Evolutionary conservation across 2,113 vertebrate species (phyloP).

Genomic region (Corythornis madagascariensis): DNA sequence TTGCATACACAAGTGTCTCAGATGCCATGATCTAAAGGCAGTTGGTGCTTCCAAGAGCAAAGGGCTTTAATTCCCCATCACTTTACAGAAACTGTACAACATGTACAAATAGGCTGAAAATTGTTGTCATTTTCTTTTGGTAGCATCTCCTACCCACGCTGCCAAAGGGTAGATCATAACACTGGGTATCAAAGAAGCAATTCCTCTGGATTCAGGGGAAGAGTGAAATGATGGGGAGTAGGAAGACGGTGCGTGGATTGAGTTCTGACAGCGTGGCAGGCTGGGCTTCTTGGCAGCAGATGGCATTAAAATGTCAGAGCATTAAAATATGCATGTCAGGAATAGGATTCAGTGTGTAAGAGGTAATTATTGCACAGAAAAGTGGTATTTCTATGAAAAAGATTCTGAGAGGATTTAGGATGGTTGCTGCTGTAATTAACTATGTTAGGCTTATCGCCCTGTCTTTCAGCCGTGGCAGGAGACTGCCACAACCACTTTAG

Average conservation of each 20-base stretch:
- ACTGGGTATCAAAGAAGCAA: background rate
- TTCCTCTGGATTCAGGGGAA: background rate
- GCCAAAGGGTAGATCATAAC: constrained; percentile 16
- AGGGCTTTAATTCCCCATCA: background rate
- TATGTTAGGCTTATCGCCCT: background rate
- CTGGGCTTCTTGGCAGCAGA: constrained; percentile 10
- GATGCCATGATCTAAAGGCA: background rate
- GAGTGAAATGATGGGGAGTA: constrained; percentile 20
- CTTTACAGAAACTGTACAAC: background rate
- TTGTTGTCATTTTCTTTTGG: background rate
- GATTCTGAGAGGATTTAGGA: constrained; percentile 37
- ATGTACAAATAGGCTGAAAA: background rate
- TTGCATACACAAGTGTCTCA: background rate
- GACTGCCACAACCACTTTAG: background rate
- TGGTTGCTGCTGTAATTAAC: constrained; percentile 33
- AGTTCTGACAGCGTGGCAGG: constrained; percentile 4
- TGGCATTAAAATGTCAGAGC: constrained; percentile 48
- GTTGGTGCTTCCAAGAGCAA: background rate
- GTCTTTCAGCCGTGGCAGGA: constrained; percentile 4
- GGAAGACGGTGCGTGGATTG: background rate
- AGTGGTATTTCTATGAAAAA: constrained; percentile 13
- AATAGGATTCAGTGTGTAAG: constrained; percentile 43
- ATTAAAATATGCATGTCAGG: constrained; percentile 34
- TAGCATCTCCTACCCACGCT: background rate
- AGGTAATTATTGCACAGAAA: constrained; percentile 32